phyloP scores from a whole-genome alignment of 2,113 vertebrate genomes.

The Oryzias javanicus region DNA sequence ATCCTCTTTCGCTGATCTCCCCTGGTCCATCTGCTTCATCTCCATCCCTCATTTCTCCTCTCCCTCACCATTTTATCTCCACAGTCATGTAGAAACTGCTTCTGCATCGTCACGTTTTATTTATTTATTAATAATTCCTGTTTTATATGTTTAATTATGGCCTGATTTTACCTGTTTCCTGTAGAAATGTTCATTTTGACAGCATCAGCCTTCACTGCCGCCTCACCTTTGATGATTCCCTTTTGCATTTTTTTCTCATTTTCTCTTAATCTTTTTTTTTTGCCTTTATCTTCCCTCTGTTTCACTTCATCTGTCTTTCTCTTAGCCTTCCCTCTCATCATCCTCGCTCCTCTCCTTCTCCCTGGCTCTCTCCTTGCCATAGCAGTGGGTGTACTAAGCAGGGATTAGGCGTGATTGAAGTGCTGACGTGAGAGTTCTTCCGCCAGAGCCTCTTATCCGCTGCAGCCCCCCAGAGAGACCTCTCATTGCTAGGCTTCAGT shows the following conservation, averaged over 20 bases:
- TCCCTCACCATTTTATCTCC: conserved; percentile 18
- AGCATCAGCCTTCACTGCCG: conserved; percentile 10
- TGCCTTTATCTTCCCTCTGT: conserved; percentile 54
- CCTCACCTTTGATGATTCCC: conserved; percentile 58
- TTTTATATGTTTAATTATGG: too few species aligned
- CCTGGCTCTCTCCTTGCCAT: conserved; percentile 49
- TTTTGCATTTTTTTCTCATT: conserved; percentile 31
- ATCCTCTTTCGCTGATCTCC: conserved; percentile 80
- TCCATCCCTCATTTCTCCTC: conserved; percentile 50
- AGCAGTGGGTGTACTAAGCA: conserved; percentile 75
- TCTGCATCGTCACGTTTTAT: too few species aligned
- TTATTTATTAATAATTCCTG: too few species aligned
- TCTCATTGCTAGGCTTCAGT: conserved; percentile 66
- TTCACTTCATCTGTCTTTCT: conserved; percentile 49
- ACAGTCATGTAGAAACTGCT: neutral
- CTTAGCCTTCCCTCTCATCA: conserved; percentile 37
- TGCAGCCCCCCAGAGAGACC: conserved; percentile 70
- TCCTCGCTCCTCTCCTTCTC: conserved; percentile 15
- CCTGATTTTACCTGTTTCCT: too few species aligned
- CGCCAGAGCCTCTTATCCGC: conserved; percentile 67
- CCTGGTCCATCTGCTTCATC: conserved; percentile 74
- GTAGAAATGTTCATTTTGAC: too few species aligned
- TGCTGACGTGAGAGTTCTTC: conserved; percentile 74
- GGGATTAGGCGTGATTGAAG: conserved; percentile 80
- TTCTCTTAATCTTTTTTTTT: conserved; percentile 50